Base-by-base conservation (phyloP, 2,797 vertebrate genomes). In the Danionella dracula region DNA sequence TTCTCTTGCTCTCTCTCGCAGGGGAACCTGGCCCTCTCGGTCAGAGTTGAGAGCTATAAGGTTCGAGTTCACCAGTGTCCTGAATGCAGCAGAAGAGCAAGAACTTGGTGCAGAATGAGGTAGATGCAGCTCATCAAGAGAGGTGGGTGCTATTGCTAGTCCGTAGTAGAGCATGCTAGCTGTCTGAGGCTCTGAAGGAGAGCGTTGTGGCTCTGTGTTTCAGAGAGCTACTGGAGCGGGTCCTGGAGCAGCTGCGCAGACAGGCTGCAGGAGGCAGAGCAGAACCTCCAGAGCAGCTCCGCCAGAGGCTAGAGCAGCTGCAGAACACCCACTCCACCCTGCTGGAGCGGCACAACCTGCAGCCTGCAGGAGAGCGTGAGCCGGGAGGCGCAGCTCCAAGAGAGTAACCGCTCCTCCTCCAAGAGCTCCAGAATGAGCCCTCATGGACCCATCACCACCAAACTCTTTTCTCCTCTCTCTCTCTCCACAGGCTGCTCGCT, bases 31-130 rank as follows among this genome's bases (percentile, higher is more conserved):
- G 77, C 80, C 31, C 54, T 79, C 93, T 13, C 66, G 88, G 1
- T 87, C 85, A 0, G 96, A 99, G 82, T 99, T 61, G 96, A 99
- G 76, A 92, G 89, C 78, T 99, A 99, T 76, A 99, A 96, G 83
- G 93, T 99, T 45, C 91, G 97, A 58, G 96, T 98, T 65, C 97
- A 99, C 81, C n/a, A 98, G 97, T 45, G 97, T 99, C 38, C 89
- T 99, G 41, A 99, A 96, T n/a, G 70, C 96, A 99, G 69, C 83
- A 90, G 81, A 95, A 95, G 83, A 90, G 78, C 27, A 89, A 87
- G 80, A 81, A 71, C 54, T 80, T 72, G 0, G 1, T 72, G 4
- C 83, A 84, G 53, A 78, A 37, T 31, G 88, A 90, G 5, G 78
- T 77, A 55, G 93, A 97, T 9, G 77, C 85, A 64, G 82, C 85